Percentiles rank a stretch among this genome's conserved stretches.
These are phyloP conservation scores for Ochotona princeps DNA, from an alignment of 2,113 vertebrate species.

Conservation along the genomic window DNA sequence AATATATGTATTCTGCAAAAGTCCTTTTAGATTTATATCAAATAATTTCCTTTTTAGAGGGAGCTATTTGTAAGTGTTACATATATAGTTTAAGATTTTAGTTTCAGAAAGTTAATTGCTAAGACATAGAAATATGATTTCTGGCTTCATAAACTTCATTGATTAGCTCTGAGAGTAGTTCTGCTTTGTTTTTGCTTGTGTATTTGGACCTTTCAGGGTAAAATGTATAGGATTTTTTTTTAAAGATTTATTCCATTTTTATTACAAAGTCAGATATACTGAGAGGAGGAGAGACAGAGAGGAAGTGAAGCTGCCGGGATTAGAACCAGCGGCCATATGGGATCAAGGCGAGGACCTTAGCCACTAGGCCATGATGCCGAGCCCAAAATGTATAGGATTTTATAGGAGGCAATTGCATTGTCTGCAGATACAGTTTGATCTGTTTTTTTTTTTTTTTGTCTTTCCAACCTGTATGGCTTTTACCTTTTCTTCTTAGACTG, in stretches of 20 bases:
- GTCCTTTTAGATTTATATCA: not conserved
- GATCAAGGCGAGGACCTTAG: too few species aligned
- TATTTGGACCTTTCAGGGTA: not conserved
- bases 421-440: not conserved
- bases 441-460: not conserved
- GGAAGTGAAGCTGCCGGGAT: too few species aligned
- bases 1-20: not conserved
- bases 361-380: too few species aligned
- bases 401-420: not conserved
- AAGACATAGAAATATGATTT: not conserved
- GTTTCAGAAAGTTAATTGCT: not conserved
- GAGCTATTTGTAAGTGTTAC: not conserved
- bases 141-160: not conserved
- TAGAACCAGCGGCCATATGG: too few species aligned
- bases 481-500: not conserved
- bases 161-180: not conserved
- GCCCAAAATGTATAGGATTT: not conserved
- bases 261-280: too few species aligned
- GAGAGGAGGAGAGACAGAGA: too few species aligned
- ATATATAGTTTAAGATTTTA: not conserved
- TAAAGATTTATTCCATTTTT: too few species aligned
- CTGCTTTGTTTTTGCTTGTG: not conserved
- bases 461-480: not conserved
- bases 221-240: not conserved
- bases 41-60: constrained; percentile 7